Base-by-base conservation (phyloP, 2,888 invertebrate genomes). In the Odontomyia ornata region DNA sequence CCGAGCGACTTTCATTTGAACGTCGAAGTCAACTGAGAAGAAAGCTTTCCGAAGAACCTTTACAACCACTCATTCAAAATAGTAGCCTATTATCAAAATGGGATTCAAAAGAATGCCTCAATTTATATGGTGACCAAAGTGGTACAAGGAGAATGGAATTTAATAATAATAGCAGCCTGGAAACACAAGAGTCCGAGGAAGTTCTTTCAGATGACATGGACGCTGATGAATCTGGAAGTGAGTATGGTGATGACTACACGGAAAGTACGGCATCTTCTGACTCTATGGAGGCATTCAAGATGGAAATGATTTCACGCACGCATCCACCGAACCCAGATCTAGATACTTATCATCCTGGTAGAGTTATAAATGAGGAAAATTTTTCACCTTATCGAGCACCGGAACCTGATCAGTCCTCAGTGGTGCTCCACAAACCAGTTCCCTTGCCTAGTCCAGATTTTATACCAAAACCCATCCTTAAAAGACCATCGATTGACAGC, bases 381-480 rank as follows among this genome's bases (percentile, higher is more conserved):
- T 84, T 86, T 46, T 86, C 85, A 1, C 85, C 86, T 0, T 86
- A 85, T 76, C 84, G 85, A 36, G 84, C 84, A 1, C 85, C 85
- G 0, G 88, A 88, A 21, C 88, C 88, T 56, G 89, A 89, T 75
- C 87, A 89, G 82, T 89, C 90, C 0, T 91, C 90, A 79, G 89
- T 89, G 77, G 89, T 91, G 80, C 85, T 90, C 1, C 88, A 89
- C 0, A 91, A 91, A 80, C 90, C 90, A 0, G 77, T 86, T 77
- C 90, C 91, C n/a, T 85, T 91, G 62, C 91, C 91, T 0, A 91
- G 91, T 84, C 91, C 93, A 0, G 92, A 91, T 84, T 91, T 92
- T 82, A 86, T 92, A 43, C 95, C 94, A 0, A 95, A 94, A 84
- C 94, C 95, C 0, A 95, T 95, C 81, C 83, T 95, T 15, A 95